Evolutionary conservation across 2,888 invertebrate genomes (phyloP), one percentile per base, ranked within the genome.

Genomic region (Latrodectus hesperus): DNA sequence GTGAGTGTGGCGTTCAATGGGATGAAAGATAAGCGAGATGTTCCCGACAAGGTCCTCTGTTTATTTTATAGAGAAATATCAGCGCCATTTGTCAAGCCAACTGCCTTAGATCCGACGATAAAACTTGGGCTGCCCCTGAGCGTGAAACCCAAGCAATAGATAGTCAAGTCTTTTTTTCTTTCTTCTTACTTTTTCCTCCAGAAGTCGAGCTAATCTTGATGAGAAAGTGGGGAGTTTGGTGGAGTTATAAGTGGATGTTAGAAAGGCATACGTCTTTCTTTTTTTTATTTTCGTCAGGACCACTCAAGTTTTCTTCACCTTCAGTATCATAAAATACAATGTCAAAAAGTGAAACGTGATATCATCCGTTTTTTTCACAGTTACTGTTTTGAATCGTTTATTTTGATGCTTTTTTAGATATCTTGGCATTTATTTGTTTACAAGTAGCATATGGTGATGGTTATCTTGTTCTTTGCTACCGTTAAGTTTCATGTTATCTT

Each of bases 81-180:
- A 9, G 14, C 60, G 60, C 60, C 60, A 60, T 60, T 60, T 60
- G 60, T 60, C 60, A 60, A 60, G 60, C 12, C 60, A 16, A 60
- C n/a, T 60, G 60, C 60, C n/a, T n/a, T n/a, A 60, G 60, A 60
- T 60, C 12, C 60, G 60, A n/a, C 60, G 60, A 60, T 60, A 60
- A 60, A 60, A 12, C 12, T 60, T n/a, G 14, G n/a, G 14, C n/a
- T 12, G 14, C n/a, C n/a, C n/a, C 60, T 60, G 60, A 60, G 60
- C n/a, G 10, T 60, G 60, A 60, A 60, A 60, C 60, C 60, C 38
- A 38, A 60, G 60, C 60, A 16, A 60, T 60, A 60, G 60, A 60
- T 60, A 16, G 14, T 11, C 14, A n/a, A 60, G n/a, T 6, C 11
- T 60, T 10, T 16, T 8, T 60, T 8, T 60, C 10, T 9, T 60